Evolutionary conservation across 2,113 vertebrate genomes (phyloP), one percentile per base, ranked within the genome.

Genomic region (Cervus canadensis): DNA sequence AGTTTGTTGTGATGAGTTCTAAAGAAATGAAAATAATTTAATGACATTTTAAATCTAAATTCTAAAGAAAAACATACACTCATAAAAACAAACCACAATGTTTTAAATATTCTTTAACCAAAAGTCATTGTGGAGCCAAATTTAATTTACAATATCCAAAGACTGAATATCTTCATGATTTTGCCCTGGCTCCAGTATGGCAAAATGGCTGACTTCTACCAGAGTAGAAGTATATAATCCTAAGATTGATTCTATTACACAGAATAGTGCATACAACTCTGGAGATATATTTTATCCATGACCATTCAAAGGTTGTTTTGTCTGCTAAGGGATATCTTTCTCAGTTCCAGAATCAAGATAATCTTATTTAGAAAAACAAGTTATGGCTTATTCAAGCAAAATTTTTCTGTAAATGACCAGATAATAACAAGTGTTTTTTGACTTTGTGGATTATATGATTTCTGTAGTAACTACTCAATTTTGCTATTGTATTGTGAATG

Each of bases 1-100:
- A 23, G 19, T 40, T 36, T 71, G n/a, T 71, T 40, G 67, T 74
- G n/a, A 79, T 92, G 56, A 60, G 40, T 97, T 95, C 48, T 86
- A 79, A 94, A 57, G 57, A 56, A 78, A 54, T 83, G 17, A 60
- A 94, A 83, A 60, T 88, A 6, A 57, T 60, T 56, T 56, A 25
- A 50, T 67, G 60, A 91, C n/a, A 79, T 36, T 93, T 50, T 40
- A 40, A 56, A 23, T 33, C 26, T 91, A 64, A 56, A 28, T 91
- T 94, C 15, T 67, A 45, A 87, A 86, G 92, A 82, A 92, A 87
- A 91, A 83, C 25, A 91, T 10, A 84, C 3, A 59, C 7, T 7
- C 13, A 16, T 56, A 59, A 48, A 85, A 93, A 48, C 26, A 91
- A 93, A 50, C 54, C 54, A 26, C 0, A 25, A 12, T 36, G 1